Evolutionary conservation across 2,888 invertebrate genomes (phyloP).

Genomic region (Calameuta filiformis): DNA sequence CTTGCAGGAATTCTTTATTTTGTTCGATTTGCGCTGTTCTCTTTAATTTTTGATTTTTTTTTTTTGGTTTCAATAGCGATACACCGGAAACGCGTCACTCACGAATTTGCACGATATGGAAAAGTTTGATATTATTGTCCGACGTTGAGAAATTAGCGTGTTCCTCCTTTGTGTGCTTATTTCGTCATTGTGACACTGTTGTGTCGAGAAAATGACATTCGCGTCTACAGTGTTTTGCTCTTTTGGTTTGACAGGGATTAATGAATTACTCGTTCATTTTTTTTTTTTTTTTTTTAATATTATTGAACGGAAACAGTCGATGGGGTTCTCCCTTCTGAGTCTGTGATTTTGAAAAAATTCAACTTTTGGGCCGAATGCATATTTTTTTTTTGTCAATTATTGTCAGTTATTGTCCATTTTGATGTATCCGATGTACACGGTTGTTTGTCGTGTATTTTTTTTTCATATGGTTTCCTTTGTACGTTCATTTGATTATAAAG

Average conservation of each 20-base stretch:
- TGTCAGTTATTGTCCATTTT: background rate
- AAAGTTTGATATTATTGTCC: background rate
- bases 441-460: background rate
- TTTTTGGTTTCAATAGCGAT: background rate
- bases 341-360: background rate
- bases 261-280: background rate
- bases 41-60: background rate
- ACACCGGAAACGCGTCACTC: background rate
- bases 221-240: background rate
- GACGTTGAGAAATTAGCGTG: background rate
- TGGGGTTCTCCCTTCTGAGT: background rate
- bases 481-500: background rate
- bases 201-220: background rate
- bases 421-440: background rate
- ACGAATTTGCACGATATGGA: background rate
- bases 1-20: background rate
- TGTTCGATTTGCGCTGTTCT: background rate
- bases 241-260: background rate
- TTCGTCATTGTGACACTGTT: background rate
- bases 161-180: background rate
- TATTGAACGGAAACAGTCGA: background rate
- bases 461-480: background rate
- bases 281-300: background rate
- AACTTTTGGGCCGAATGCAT: background rate
- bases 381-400: background rate